Base-by-base conservation (phyloP, 2,888 invertebrate species). In the Sphinx pinastri region DNA sequence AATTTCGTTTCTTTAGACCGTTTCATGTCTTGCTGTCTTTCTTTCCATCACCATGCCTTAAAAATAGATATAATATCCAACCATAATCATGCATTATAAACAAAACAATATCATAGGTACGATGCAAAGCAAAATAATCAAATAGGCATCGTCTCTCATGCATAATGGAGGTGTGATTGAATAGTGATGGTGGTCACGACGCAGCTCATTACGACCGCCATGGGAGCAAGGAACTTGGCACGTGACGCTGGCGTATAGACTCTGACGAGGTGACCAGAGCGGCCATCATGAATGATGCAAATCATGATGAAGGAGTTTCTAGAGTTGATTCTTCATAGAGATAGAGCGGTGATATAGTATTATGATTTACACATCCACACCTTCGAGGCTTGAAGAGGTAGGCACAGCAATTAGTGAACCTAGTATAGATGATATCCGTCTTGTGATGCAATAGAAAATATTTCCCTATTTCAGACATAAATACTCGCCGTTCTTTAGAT, bases 161-260 rank as follows among this genome's bases (percentile, higher is more conserved):
- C 63, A 63, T 47, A 49, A 47, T 63, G 63, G 16, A 63, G 2
- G 19, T 12, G 6, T 19, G 63, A 63, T 63, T 63, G 63, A 63
- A 63, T 63, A 63, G 63, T 63, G 47, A 63, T 63, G 63, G 63
- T 12, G 12, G 12, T 63, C 63, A 63, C 63, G 63, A 47, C n/a
- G 63, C 13, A 19, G 7, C 63, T 63, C 47, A 63, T 63, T 63
- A 49, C 49, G 63, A 49, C 47, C 63, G 58, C 58, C 58, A 38
- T 58, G 58, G 63, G 63, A 72, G 71, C 73, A 72, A 74, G 73
- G 71, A 74, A 68, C 74, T 69, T 57, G 67, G 67, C 73, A 73
- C 74, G 73, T 73, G 73, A 73, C 70, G 14, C 59, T 6, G 31
- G 31, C 16, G 59, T 45, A 58, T 47, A 25, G 19, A 14, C 55